phyloP scores from a whole-genome alignment of 2,113 vertebrate species.

The Tympanuchus pallidicinctus region DNA sequence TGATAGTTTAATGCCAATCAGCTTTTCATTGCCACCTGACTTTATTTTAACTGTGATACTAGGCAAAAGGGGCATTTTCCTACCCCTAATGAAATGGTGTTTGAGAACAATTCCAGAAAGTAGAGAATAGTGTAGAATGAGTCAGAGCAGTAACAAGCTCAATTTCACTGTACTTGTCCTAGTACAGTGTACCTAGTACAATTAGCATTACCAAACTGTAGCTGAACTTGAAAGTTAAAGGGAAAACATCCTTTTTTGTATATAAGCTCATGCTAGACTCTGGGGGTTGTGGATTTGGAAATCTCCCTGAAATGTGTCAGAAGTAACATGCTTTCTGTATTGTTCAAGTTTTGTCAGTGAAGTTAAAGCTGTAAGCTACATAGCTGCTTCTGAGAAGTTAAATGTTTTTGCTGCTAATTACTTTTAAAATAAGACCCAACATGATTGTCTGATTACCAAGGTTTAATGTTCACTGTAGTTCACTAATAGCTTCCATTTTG shows the following conservation, averaged over 20 bases:
- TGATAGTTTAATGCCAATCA: neutral
- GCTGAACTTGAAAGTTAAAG: neutral
- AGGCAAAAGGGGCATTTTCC: neutral
- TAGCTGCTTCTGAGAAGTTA: neutral
- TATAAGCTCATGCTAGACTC: neutral
- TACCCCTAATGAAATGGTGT: neutral
- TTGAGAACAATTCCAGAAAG: neutral
- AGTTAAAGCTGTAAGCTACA: neutral
- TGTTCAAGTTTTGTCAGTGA: neutral
- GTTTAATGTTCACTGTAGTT: neutral
- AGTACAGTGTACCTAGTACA: no score
- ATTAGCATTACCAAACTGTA: neutral
- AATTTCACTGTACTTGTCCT: neutral
- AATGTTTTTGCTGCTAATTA: neutral
- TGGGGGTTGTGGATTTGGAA: neutral
- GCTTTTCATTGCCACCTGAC: neutral
- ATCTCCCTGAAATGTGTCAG: neutral
- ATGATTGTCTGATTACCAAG: neutral
- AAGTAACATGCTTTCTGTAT: neutral
- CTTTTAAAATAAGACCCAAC: neutral
- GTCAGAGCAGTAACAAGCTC: neutral
- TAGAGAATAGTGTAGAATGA: neutral
- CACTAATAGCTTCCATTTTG: neutral
- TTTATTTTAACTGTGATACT: neutral
- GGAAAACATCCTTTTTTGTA: neutral